Base-by-base conservation (phyloP, 1,140 invertebrate genomes). In the Pachyrhynchus sulphureomaculatus region DNA sequence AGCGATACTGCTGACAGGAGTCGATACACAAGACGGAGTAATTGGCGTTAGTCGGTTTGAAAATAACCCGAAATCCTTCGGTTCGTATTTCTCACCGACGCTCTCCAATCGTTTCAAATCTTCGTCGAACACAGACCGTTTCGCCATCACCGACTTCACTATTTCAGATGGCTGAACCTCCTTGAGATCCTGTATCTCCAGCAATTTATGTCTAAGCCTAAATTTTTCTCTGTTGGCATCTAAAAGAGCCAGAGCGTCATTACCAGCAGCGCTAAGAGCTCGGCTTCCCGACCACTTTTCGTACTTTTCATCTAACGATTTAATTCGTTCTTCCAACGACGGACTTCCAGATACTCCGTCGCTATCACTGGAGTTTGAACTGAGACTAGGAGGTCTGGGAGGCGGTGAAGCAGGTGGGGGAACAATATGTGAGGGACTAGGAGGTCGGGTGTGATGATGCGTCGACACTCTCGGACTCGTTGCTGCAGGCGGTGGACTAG, bases 101-200 rank as follows among this genome's bases (percentile, higher is more conserved):
- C 94, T 93, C 76, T 97, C 94, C 15, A 98, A 79, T 8, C 96
- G 81, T 74, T 96, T 94, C 10, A 89, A 88, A 75, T 98, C 95
- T 76, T 97, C 95, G 74, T 98, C 95, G 75, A 98, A 96, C 9
- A 98, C 93, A 48, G 92, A 95, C 45, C 89, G 86, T 72, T 93
- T 95, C 5, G 93, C 91, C 60, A 97, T 80, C 44, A 98, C 84
- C 10, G 91, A 92, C 70, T 94, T 93, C 3, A 95, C 89, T 61
- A 98, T 96, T 65, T 96, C 95, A 1, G 94, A 96, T 1, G 93
- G 94, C 72, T 96, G 88, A 52, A 91, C 82, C 71, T 91, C 87
- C 65, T 66, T 64, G 15, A 69, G 41, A 74, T 81, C 85, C 59
- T 85, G 72, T 64, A 61, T 61, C 37, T 86, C 83, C 2, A 86